Conservation (phyloP, 2,888 invertebrate genomes). For the Apamea monoglypha region DNA sequence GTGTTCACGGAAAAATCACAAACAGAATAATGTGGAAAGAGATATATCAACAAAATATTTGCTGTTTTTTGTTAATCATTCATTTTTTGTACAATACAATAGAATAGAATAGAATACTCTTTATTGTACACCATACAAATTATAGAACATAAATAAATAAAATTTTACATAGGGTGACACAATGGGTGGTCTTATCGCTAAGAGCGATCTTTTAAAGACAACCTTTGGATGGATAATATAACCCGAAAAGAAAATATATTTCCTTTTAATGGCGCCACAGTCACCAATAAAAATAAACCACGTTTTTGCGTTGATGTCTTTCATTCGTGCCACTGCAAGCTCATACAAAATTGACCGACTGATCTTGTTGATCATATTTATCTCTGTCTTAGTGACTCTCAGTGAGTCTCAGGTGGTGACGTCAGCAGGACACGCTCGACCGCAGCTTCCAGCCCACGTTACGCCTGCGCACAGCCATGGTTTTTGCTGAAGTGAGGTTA, state of each 20-base stretch:
- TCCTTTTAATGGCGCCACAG: not conserved
- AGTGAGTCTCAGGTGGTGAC: constrained; percentile 60
- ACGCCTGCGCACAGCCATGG: constrained; percentile 70
- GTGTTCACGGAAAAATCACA: not conserved
- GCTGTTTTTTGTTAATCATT: not conserved
- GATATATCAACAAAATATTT: not conserved
- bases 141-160: too few relatives aligned
- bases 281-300: not conserved
- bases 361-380: constrained; percentile 32
- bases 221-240: too few relatives aligned
- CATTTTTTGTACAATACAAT: not conserved
- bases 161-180: too few relatives aligned
- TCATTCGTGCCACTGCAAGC: constrained; percentile 47
- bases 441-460: constrained; percentile 73
- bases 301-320: constrained; percentile 70
- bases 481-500: constrained; percentile 51
- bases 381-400: constrained; percentile 12
- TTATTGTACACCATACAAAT: too few relatives aligned
- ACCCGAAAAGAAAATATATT: not conserved
- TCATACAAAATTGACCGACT: constrained; percentile 4
- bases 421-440: constrained; percentile 70
- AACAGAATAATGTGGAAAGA: not conserved
- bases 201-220: too few relatives aligned
- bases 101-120: too few relatives aligned
- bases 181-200: too few relatives aligned